phyloP scores from a whole-genome alignment of 2,797 vertebrate genomes.

The Danio tinwini region DNA sequence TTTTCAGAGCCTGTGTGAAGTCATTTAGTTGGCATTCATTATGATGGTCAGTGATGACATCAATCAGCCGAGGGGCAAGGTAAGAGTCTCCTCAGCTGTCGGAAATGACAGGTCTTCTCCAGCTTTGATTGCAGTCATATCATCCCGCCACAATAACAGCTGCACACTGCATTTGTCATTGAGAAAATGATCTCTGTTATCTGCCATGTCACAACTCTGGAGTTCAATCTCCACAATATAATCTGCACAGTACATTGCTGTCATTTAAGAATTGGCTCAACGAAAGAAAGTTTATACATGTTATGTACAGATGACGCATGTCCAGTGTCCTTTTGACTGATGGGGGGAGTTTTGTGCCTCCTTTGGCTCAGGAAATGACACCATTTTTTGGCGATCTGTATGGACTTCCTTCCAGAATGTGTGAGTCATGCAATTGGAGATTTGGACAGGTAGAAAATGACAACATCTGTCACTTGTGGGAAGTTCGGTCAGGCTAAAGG shows the following conservation, averaged over 20 bases:
- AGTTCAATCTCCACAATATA: conserved; percentile 29
- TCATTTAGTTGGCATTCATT: conserved; percentile 44
- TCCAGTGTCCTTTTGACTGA: conserved; percentile 21
- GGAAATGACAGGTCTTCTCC: conserved; percentile 55
- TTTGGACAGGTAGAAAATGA: background rate
- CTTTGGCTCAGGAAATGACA: conserved; percentile 33
- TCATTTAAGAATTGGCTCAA: background rate
- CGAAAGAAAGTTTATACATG: conserved; percentile 4
- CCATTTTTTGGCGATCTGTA: background rate
- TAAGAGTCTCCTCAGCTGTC: conserved; percentile 50
- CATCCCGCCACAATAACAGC: conserved; percentile 46
- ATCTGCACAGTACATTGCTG: conserved; percentile 6
- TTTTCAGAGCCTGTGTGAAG: conserved; percentile 38
- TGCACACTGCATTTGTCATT: conserved; percentile 26
- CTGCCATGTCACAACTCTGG: conserved; percentile 19
- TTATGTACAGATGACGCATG: background rate
- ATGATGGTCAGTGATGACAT: conserved; percentile 54
- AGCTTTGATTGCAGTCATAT: conserved; percentile 58
- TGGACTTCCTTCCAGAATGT: conserved; percentile 1
- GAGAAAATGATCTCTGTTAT: conserved; percentile 21
- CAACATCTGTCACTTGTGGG: background rate
- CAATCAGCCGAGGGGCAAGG: conserved; percentile 53
- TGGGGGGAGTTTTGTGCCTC: conserved; percentile 16
- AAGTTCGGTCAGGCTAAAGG: background rate
- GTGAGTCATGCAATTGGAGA: conserved; percentile 17